Conservation (phyloP, 1,140 invertebrate genomes). For the Dreissena polymorpha region DNA sequence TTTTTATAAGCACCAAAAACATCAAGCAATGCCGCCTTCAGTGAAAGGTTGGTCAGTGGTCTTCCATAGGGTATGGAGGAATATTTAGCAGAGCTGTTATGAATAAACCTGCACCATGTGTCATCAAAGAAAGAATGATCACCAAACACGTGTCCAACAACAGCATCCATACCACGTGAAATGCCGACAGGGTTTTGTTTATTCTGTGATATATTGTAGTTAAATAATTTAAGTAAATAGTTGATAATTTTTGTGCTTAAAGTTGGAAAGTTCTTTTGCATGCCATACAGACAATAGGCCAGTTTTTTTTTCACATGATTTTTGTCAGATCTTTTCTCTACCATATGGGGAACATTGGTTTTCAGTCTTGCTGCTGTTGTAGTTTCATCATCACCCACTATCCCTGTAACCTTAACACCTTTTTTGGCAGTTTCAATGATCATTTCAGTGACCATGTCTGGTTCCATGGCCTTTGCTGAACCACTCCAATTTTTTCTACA, state of each 20-base stretch:
- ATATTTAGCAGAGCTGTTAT: neutral
- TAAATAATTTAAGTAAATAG: neutral
- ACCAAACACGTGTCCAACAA: neutral
- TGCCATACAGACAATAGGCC: neutral
- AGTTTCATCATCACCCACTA: constrained; percentile 21
- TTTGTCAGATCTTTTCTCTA: neutral
- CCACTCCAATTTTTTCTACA: constrained; percentile 16
- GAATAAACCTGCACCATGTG: constrained; percentile 12
- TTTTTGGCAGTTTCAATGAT: neutral
- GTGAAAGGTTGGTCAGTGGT: neutral
- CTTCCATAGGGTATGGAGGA: constrained; percentile 2
- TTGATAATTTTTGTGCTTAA: constrained; percentile 9
- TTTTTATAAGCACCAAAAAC: neutral
- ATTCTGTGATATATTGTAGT: neutral
- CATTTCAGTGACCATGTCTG: constrained; percentile 23
- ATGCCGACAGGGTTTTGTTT: neutral
- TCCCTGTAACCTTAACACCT: neutral
- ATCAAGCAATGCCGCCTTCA: neutral
- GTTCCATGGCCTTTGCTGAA: constrained; percentile 11
- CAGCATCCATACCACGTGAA: neutral
- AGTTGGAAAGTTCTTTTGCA: neutral
- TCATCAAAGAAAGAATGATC: neutral
- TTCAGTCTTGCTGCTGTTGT: neutral
- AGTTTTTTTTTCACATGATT: constrained; percentile 1
- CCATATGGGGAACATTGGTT: neutral